Evolutionary conservation across 2,888 invertebrate genomes (phyloP).

Genomic region (Drosophila trichaetosa): DNA sequence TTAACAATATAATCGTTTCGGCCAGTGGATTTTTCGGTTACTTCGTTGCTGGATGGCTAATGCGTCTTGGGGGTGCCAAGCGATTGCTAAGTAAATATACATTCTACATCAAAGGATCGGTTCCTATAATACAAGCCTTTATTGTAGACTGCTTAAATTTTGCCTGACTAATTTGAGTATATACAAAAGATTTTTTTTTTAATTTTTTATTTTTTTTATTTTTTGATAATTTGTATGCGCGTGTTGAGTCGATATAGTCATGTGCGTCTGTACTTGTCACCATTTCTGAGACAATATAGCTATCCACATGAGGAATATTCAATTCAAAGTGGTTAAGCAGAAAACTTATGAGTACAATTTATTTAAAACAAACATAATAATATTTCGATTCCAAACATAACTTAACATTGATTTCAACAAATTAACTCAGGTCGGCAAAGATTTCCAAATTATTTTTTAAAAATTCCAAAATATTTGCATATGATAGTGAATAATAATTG

Average conservation of each 20-base stretch:
- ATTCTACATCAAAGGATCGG: background rate
- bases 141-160: background rate
- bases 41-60: constrained; percentile 86
- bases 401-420: background rate
- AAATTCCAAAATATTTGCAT: background rate
- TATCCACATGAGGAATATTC: background rate
- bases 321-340: background rate
- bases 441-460: background rate
- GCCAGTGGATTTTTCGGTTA: constrained; percentile 88
- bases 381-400: background rate
- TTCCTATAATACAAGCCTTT: background rate
- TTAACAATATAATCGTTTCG: constrained; percentile 89
- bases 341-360: background rate
- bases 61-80: constrained; percentile 86
- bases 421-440: background rate
- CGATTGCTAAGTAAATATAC: constrained; percentile 86
- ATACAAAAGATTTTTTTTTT: background rate
- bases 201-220: no score
- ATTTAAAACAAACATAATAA: background rate
- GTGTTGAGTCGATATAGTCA: background rate
- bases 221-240: background rate
- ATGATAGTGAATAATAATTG: background rate
- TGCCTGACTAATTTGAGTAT: background rate
- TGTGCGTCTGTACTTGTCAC: background rate
- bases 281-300: background rate